These are phyloP conservation scores for Micronycteris hirsuta DNA, from an alignment of 2,113 vertebrate species.

Conservation along the genomic window DNA sequence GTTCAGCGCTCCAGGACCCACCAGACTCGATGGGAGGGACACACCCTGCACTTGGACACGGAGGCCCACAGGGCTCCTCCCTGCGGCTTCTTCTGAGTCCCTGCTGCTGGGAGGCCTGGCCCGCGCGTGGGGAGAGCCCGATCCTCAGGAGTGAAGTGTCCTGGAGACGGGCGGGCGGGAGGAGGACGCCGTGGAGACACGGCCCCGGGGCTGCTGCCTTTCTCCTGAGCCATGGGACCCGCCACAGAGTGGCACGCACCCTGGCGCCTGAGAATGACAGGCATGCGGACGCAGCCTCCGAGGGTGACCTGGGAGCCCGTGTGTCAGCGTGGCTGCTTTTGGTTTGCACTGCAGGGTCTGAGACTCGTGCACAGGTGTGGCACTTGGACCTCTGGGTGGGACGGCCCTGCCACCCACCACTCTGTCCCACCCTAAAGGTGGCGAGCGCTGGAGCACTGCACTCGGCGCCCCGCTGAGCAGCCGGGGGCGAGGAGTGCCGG, in stretches of 20 bases:
- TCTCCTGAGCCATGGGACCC: neutral
- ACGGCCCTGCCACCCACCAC: too few species aligned
- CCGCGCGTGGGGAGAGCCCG: neutral
- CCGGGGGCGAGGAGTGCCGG: neutral
- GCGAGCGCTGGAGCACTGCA: neutral
- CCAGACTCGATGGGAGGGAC: neutral
- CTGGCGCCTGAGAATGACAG: neutral
- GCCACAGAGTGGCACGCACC: too few species aligned
- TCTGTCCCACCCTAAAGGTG: neutral
- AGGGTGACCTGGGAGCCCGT: neutral
- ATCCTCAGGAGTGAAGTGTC: neutral
- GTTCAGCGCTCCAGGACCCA: neutral
- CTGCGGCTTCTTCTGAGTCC: neutral
- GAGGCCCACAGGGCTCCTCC: neutral
- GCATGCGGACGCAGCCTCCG: neutral
- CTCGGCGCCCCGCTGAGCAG: accelerated
- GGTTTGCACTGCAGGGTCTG: neutral
- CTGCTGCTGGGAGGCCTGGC: neutral
- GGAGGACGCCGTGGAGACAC: neutral
- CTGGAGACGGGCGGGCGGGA: neutral
- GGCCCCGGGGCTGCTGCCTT: neutral
- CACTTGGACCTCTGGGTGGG: neutral
- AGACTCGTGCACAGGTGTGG: neutral
- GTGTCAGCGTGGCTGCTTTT: neutral
- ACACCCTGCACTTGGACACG: neutral